Evolutionary conservation across 2,113 vertebrate species (phyloP).

Genomic region (Gambusia holbrooki): DNA sequence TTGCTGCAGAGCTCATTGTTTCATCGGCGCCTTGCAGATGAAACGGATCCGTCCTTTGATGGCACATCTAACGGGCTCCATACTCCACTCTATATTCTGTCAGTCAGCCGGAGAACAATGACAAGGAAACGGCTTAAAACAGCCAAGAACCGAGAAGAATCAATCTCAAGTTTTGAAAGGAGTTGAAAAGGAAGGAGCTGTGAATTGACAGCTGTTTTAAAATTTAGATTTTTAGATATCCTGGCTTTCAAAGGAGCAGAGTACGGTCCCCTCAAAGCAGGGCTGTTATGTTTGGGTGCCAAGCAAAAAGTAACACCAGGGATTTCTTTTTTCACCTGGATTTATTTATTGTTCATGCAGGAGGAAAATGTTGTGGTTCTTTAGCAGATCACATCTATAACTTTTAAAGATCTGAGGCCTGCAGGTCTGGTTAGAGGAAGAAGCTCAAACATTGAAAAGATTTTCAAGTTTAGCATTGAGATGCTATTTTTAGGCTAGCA

Average conservation of each 20-base stretch:
- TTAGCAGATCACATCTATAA: neutral
- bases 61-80: conserved; percentile 52
- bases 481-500: no score
- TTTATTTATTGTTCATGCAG: conserved; percentile 1
- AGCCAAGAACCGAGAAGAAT: conserved; percentile 9
- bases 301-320: conserved; percentile 28
- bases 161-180: conserved; percentile 25
- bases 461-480: neutral
- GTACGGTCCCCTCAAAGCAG: conserved; percentile 21
- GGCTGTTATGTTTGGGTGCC: conserved; percentile 32
- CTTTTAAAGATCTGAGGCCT: neutral
- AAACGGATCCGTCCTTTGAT: conserved; percentile 51
- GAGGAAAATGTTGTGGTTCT: neutral
- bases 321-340: conserved; percentile 37
- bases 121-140: conserved; percentile 30
- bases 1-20: neutral
- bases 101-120: conserved; percentile 48
- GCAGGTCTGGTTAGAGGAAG: neutral
- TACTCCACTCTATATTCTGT: conserved; percentile 33
- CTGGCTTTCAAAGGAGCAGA: conserved; percentile 35
- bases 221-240: conserved; percentile 58
- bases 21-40: conserved; percentile 15
- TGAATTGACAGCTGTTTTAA: conserved; percentile 61
- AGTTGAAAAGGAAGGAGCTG: conserved; percentile 4
- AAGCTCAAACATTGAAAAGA: neutral